Evolutionary conservation across 2,113 vertebrate genomes (phyloP), one percentile per base, ranked within the genome.

Genomic region (Aptenodytes patagonicus): DNA sequence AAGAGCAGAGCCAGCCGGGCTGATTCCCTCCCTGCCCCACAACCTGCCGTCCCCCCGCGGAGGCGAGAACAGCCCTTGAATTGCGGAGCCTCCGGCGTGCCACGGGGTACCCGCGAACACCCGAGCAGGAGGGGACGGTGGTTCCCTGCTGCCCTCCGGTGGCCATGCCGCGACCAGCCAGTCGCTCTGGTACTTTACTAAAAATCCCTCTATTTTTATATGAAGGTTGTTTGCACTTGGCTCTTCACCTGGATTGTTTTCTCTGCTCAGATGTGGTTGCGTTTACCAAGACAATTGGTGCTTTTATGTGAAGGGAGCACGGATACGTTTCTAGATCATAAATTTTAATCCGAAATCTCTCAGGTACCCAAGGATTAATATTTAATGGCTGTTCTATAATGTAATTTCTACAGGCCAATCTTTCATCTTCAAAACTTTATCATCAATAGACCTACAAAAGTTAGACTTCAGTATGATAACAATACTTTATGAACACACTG

Each of bases 371-470:
- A 80, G 77, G 81, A 95, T 97, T 95, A 97, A 96, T 96, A 96
- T 95, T 97, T 96, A 94, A 97, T 91, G 17, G 36, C n/a, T 93
- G 68, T 68, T 90, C 79, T 77, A 28, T 78, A 86, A 71, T 78
- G 70, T 79, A 47, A 84, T 89, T 97, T 96, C 96, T 87, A 94
- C 71, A 84, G 80, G 83, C 86, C 79, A 87, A 52, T 82, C 92
- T 96, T 96, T 96, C 68, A 93, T 96, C 92, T 95, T 97, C 90
- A 80, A 76, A 94, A 95, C 82, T 61, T 73, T 83, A 83, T 94
- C 92, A 77, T 81, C 84, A 54, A 42, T 2, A 97, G 92, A 62
- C 58, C 46, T 79, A 83, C 75, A 76, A 54, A 72, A 90, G 66
- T 83, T 49, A 73, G 76, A 32, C 60, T 89, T 92, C 68, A 52